Evolutionary conservation across 2,888 invertebrate species (phyloP).

Genomic region (Amphipoea lucens): DNA sequence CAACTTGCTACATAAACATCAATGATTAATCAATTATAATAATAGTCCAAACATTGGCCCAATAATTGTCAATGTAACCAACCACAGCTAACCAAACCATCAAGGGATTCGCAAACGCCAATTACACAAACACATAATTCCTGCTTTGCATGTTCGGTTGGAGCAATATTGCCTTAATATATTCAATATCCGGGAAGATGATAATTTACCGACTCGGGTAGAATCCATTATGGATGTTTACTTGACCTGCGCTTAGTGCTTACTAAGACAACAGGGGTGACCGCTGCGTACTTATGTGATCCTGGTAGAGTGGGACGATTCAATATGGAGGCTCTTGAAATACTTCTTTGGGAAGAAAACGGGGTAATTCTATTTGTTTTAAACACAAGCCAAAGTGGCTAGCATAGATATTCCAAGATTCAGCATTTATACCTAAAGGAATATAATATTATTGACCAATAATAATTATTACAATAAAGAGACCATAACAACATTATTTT

Average conservation of each 20-base stretch:
- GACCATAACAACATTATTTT: background rate
- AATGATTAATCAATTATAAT: background rate
- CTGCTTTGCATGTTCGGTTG: slow-evolving; percentile 79
- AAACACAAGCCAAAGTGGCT: background rate
- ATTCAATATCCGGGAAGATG: slow-evolving; percentile 90
- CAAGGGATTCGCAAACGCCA: slow-evolving; percentile 72
- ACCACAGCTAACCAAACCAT: slow-evolving; percentile 76
- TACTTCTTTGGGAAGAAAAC: slow-evolving; percentile 57
- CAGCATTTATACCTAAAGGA: background rate
- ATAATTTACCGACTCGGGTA: slow-evolving; percentile 87
- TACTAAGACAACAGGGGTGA: slow-evolving; percentile 90
- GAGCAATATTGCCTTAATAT: slow-evolving; percentile 87
- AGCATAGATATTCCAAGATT: background rate
- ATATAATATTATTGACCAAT: background rate
- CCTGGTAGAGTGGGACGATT: slow-evolving; percentile 70
- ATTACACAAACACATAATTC: slow-evolving; percentile 82
- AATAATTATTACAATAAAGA: background rate
- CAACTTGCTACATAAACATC: background rate
- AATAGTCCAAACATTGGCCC: slow-evolving; percentile 26
- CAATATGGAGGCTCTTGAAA: slow-evolving; percentile 62
- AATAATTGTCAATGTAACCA: slow-evolving; percentile 62
- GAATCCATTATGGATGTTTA: slow-evolving; percentile 91
- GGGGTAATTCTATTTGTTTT: slow-evolving; percentile 11
- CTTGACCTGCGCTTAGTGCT: slow-evolving; percentile 90
- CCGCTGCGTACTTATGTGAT: slow-evolving; percentile 73